Evolutionary conservation across 2,113 vertebrate genomes (phyloP), one percentile per base, ranked within the genome.

Genomic region (Sinosuthora webbiana): DNA sequence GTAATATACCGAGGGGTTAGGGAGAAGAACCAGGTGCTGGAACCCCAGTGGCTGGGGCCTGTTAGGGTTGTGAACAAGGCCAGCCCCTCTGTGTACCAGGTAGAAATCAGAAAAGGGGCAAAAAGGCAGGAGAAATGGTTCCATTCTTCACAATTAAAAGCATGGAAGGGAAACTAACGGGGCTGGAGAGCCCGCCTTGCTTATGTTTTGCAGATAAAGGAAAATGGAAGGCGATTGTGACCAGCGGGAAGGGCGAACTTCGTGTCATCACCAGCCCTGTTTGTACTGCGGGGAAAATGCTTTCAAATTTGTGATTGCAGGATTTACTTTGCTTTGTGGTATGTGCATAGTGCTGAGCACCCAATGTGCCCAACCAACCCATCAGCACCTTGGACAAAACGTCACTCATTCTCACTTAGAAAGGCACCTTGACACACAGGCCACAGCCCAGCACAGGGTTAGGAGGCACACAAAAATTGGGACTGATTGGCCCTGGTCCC

Each of bases 121-220:
- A 95, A 94, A 91, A 93, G 73, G 53, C 83, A 94, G 93, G 95
- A 83, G 57, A 97, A 95, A 23, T 97, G 96, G 96, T 23, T 97
- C 91, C 95, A 97, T 78, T 92, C 96, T 92, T 97, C 96, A 19
- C 96, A 97, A 30, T 75, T 97, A 87, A 97, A 96, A 84, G 94
- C 95, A 92, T 97, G 96, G 96, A 97, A 97, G 96, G 94, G 96
- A 96, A 96, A 97, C 95, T 97, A 97, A 97, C 91, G 91, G 96
- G 96, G 96, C 95, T 97, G 96, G 95, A 97, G 83, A 97, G 96
- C 93, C 96, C 96, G 23, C 60, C 91, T 96, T 97, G 86, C 87
- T 97, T 97, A 70, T 97, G 95, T 97, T 94, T 97, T 97, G 94
- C 96, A 97, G 96, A 96, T 97, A 80, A 97, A 97, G 86, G 81